Evolutionary conservation across 2,888 invertebrate species (phyloP).

Genomic region (Eulithis prunata): DNA sequence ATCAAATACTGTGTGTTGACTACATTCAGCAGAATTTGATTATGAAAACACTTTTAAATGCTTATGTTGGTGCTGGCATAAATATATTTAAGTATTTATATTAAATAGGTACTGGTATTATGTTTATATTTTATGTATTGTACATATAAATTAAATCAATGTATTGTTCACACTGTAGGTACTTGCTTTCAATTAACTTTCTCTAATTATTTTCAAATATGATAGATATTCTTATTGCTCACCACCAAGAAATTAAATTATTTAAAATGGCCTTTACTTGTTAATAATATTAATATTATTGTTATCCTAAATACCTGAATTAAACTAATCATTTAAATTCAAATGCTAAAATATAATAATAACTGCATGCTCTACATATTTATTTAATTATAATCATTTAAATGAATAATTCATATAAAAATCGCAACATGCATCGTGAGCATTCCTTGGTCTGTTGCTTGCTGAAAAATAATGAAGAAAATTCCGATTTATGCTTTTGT

Average conservation of each 20-base stretch:
- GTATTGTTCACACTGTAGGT: background rate
- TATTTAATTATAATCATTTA: slow-evolving; percentile 11
- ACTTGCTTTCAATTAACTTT: background rate
- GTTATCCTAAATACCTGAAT: too few species aligned
- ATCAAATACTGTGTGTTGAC: slow-evolving; percentile 42
- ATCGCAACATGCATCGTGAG: slow-evolving; percentile 71
- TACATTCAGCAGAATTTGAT: slow-evolving; percentile 16
- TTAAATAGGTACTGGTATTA: background rate
- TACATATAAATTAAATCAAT: slow-evolving; percentile 1
- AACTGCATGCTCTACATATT: slow-evolving; percentile 13
- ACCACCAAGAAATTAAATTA: too few species aligned
- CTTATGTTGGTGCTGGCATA: slow-evolving; percentile 29
- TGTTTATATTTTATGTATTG: background rate
- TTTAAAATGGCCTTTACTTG: too few species aligned
- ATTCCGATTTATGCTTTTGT: too few species aligned
- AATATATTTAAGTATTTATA: slow-evolving; percentile 6
- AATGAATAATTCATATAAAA: slow-evolving; percentile 51
- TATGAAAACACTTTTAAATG: slow-evolving; percentile 23
- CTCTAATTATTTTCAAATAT: background rate
- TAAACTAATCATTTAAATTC: too few species aligned
- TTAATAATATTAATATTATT: too few species aligned
- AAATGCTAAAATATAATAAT: slow-evolving; percentile 1
- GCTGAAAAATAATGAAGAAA: slow-evolving; percentile 36
- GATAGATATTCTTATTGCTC: too few species aligned
- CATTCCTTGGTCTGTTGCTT: slow-evolving; percentile 80